Evolutionary conservation across 1,140 invertebrate species (phyloP), one percentile per base, ranked within the genome.

Genomic region (Bombus polaris): DNA sequence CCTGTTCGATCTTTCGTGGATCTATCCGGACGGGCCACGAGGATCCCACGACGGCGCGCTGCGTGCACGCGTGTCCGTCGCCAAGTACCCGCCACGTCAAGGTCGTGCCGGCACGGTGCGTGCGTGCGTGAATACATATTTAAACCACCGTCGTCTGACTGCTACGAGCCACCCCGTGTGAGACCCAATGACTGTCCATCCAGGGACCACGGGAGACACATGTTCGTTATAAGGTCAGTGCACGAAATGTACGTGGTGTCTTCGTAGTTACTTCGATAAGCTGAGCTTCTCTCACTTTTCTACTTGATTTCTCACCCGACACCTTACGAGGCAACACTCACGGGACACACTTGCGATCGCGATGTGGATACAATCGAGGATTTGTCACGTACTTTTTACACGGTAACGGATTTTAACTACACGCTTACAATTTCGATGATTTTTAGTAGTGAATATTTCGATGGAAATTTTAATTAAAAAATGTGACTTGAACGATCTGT

Each of bases 151-250:
- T 82, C 85, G 85, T 88, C 83, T 85, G 84, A 90, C 77, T 73
- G 77, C 86, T 74, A 66, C 87, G 88, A 91, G 89, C 90, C 85
- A 91, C 83, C 90, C 90, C 89, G 90, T 92, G 90, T 93, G 89
- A 93, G 93, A 94, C 91, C 94, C 94, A 94, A 94, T 94, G 94
- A 94, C 92, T 94, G 93, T 93, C 93, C 90, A 94, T 93, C 93
- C 91, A 94, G 94, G 93, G 93, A 94, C 91, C 92, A 94, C 93
- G 93, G 94, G 94, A 94, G 92, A 94, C 94, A 94, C 94, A 94
- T 94, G 94, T 94, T 94, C 93, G 89, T 94, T 94, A 94, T 94
- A 94, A 94, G 94, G 94, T 94, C 83, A 94, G 93, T 93, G 85
- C 77, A 91, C 88, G 88, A 90, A 78, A 57, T 70, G 10, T 73